A percentile compares a stretch with the other conserved stretches of the same genome.
These are phyloP conservation scores for Rhimphoctona megacephalus DNA, from an alignment of 2,888 invertebrate genomes.

Conservation along the genomic window DNA sequence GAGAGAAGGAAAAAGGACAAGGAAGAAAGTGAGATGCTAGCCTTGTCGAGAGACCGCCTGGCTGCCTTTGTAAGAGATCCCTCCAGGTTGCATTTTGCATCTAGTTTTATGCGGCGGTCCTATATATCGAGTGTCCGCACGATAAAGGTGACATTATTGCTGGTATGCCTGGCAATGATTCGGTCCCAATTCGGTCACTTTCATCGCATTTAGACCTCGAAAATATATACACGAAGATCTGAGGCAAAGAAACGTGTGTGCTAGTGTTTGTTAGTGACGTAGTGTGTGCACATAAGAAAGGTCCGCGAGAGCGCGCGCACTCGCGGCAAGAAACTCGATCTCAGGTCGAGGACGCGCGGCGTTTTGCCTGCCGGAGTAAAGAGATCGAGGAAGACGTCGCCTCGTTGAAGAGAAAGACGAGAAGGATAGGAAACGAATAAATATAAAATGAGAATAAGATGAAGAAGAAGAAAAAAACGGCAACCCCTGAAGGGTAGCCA, in stretches of 20 bases:
- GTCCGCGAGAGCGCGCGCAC: slow-evolving; percentile 69
- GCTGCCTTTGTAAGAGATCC: slow-evolving; percentile 84
- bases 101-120: slow-evolving; percentile 69
- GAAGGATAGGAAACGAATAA: slow-evolving; percentile 51
- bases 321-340: slow-evolving; percentile 82
- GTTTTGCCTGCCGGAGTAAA: slow-evolving; percentile 44
- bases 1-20: slow-evolving; percentile 7
- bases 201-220: slow-evolving; percentile 30
- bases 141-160: slow-evolving; percentile 42
- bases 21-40: slow-evolving; percentile 64
- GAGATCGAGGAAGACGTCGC: slow-evolving; percentile 58
- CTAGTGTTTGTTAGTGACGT: not conserved
- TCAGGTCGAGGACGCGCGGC: slow-evolving; percentile 69
- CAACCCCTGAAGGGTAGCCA: slow-evolving; percentile 70
- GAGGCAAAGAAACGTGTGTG: not conserved
- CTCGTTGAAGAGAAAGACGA: slow-evolving; percentile 70
- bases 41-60: slow-evolving; percentile 61
- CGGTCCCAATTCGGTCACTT: slow-evolving; percentile 41
- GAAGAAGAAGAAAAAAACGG: slow-evolving; percentile 67
- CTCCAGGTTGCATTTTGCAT: slow-evolving; percentile 82
- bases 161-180: not conserved
- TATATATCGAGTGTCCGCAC: slow-evolving; percentile 7
- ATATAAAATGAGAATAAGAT: slow-evolving; percentile 49
- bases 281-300: slow-evolving; percentile 34
- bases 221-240: not conserved